Evolutionary conservation across 2,113 vertebrate species (phyloP).

Genomic region (Miniopterus natalensis): DNA sequence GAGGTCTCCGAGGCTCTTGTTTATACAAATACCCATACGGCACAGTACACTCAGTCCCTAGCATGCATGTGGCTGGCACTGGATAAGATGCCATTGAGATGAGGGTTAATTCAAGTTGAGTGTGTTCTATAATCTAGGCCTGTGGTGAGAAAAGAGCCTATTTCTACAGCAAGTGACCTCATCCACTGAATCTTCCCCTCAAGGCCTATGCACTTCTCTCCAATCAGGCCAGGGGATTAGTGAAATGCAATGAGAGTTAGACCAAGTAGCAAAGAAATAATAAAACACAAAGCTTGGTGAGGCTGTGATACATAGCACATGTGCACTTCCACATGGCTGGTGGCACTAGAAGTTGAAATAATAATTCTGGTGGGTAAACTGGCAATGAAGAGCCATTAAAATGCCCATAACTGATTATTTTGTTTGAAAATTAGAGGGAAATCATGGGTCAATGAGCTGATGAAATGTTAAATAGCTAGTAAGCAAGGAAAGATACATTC

Average conservation of each 20-base stretch:
- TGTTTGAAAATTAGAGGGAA: neutral
- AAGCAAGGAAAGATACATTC: neutral
- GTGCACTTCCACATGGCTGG: neutral
- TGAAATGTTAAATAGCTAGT: neutral
- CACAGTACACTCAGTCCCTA: neutral
- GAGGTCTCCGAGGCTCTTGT: neutral
- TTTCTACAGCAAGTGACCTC: neutral
- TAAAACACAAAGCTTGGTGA: neutral
- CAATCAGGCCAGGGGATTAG: neutral
- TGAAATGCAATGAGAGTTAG: neutral
- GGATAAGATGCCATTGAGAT: neutral
- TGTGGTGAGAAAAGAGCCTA: neutral
- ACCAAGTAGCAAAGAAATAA: neutral
- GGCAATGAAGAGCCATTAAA: constrained; percentile 2
- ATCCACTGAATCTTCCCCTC: neutral
- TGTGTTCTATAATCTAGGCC: neutral
- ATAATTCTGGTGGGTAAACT: neutral
- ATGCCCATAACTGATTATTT: neutral
- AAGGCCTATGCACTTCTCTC: neutral
- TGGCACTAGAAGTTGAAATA: neutral
- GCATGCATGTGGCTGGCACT: neutral
- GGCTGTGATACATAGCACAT: neutral
- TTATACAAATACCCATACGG: neutral
- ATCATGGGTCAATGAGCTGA: neutral
- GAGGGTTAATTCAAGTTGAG: neutral